Evolutionary conservation across 1,140 invertebrate species (phyloP).

Genomic region (Drosophila bocki): DNA sequence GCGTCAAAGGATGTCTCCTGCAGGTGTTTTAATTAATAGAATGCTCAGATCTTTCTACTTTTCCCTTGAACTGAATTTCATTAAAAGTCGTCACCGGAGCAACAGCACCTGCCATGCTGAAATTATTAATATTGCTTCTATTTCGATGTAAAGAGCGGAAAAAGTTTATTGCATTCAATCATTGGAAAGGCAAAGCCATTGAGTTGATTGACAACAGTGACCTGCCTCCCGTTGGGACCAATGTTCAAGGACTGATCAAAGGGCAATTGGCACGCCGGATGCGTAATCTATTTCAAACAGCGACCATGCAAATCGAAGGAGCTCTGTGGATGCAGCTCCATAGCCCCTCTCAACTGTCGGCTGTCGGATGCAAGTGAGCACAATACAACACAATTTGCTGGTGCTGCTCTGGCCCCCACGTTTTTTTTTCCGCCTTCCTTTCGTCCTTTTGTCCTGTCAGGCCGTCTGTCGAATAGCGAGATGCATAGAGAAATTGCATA

Average conservation of each 20-base stretch:
- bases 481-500: conserved; percentile 70
- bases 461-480: conserved; percentile 61
- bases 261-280: conserved; percentile 76
- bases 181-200: conserved; percentile 47
- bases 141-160: conserved; percentile 16
- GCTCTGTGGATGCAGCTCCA: conserved; percentile 17
- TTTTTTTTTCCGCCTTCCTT: conserved; percentile 2
- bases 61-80: conserved; percentile 25
- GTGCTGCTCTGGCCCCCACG: conserved; percentile 33
- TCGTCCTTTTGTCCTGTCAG: conserved; percentile 49
- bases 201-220: conserved; percentile 65
- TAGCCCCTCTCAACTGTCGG: conserved; percentile 55
- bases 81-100: conserved; percentile 28
- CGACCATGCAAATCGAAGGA: conserved; percentile 72
- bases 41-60: background rate
- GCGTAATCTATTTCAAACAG: conserved; percentile 75
- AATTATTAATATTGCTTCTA: conserved; percentile 53
- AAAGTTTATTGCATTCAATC: conserved; percentile 61
- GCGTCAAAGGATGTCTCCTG: background rate
- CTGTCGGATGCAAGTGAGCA: conserved; percentile 59
- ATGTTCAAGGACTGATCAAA: conserved; percentile 44
- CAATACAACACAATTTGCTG: conserved; percentile 82
- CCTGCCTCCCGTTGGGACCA: conserved; percentile 43
- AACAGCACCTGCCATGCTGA: conserved; percentile 33
- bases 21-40: conserved; percentile 3